Evolutionary conservation across 2,888 invertebrate genomes (phyloP).

Genomic region (Catocala fraxini): DNA sequence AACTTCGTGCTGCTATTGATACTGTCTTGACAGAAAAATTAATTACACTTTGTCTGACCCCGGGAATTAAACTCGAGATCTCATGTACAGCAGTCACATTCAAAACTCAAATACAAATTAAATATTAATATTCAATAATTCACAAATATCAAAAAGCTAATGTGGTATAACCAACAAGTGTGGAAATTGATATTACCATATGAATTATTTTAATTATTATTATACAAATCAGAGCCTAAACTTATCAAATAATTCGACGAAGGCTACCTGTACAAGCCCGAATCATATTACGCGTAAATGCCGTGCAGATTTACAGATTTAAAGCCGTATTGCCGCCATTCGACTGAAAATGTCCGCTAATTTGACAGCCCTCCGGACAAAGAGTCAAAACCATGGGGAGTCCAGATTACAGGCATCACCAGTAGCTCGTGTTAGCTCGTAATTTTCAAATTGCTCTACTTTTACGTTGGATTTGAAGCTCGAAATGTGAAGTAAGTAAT

Average conservation of each 20-base stretch:
- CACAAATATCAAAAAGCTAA: too few species aligned
- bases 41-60: too few species aligned
- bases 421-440: slow-evolving; percentile 23
- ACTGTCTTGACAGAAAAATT: too few species aligned
- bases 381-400: slow-evolving; percentile 41
- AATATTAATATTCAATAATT: too few species aligned
- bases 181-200: too few species aligned
- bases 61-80: too few species aligned
- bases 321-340: slow-evolving; percentile 29
- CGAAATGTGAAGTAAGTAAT: background rate
- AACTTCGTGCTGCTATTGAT: too few species aligned
- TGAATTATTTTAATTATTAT: too few species aligned
- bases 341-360: slow-evolving; percentile 45
- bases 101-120: too few species aligned
- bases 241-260: background rate
- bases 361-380: slow-evolving; percentile 48
- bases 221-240: too few species aligned
- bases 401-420: slow-evolving; percentile 46
- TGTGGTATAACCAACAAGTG: too few species aligned
- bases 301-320: slow-evolving; percentile 35
- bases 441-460: slow-evolving; percentile 24
- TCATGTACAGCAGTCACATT: too few species aligned
- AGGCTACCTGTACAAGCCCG: background rate
- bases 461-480: slow-evolving; percentile 8
- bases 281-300: slow-evolving; percentile 36